Percentiles rank a stretch among this genome's conserved stretches.
These are phyloP conservation scores for Trachelus troglodyta DNA, from an alignment of 2,888 invertebrate genomes.

Conservation along the genomic window DNA sequence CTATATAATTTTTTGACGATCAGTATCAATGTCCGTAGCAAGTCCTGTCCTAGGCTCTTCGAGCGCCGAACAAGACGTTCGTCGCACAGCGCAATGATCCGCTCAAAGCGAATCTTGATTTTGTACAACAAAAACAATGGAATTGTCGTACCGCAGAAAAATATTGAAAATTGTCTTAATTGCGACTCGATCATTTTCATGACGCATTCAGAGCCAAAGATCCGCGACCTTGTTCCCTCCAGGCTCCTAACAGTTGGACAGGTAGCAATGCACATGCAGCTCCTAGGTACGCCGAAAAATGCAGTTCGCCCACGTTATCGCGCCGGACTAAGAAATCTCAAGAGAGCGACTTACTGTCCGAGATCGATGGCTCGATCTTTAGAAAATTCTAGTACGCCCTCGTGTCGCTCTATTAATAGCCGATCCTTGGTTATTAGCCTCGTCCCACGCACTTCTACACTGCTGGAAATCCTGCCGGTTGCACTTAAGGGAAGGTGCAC, in stretches of 20 bases:
- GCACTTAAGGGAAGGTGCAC: neutral
- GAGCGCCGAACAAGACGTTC: neutral
- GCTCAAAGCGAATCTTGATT: neutral
- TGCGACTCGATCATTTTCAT: neutral
- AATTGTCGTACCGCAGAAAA: neutral
- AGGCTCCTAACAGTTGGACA: neutral
- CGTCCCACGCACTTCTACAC: slow-evolving; percentile 28
- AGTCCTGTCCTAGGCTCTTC: neutral
- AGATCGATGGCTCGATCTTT: slow-evolving; percentile 32
- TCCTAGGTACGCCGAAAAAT: slow-evolving; percentile 15
- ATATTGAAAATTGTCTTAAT: neutral
- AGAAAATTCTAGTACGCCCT: slow-evolving; percentile 29
- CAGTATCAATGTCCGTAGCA: neutral
- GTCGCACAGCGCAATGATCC: neutral
- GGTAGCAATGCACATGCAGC: neutral
- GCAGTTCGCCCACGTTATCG: slow-evolving; percentile 24
- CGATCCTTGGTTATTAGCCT: slow-evolving; percentile 30
- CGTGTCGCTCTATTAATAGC: slow-evolving; percentile 39
- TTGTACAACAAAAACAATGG: neutral
- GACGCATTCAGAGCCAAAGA: neutral
- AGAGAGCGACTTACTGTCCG: slow-evolving; percentile 12
- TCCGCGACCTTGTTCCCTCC: neutral
- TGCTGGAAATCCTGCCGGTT: slow-evolving; percentile 3
- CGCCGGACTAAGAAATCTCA: slow-evolving; percentile 8
- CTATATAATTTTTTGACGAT: neutral